phyloP scores from a whole-genome alignment of 2,113 vertebrate species.

The Gadus macrocephalus region DNA sequence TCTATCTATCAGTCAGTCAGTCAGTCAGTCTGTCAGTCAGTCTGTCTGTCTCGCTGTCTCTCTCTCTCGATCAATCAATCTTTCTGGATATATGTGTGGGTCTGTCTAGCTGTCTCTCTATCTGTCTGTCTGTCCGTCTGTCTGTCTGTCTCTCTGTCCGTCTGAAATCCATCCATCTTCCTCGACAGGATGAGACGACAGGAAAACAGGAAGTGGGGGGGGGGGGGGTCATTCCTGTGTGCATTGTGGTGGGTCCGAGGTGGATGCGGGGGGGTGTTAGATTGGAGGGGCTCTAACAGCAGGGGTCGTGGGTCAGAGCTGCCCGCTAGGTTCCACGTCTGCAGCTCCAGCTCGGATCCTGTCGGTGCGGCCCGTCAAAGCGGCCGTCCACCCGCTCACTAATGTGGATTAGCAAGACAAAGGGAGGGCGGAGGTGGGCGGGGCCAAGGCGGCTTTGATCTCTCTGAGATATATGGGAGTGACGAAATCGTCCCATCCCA shows the following conservation, averaged over 20 bases:
- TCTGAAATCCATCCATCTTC: not conserved
- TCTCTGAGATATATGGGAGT: constrained; percentile 73
- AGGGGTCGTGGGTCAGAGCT: constrained; percentile 66
- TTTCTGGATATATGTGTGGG: not conserved
- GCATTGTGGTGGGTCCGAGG: constrained; percentile 31
- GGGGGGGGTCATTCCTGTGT: constrained; percentile 36
- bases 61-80: too few relatives aligned
- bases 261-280: constrained; percentile 43
- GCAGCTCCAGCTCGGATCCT: constrained; percentile 60
- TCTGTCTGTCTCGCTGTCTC: too few relatives aligned
- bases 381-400: constrained; percentile 69
- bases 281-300: constrained; percentile 51
- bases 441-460: constrained; percentile 68
- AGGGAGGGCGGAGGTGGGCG: constrained; percentile 45
- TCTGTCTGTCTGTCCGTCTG: not conserved
- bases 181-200: not conserved
- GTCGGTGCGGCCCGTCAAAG: constrained; percentile 64
- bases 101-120: not conserved
- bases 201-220: constrained; percentile 34
- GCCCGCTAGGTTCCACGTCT: constrained; percentile 67
- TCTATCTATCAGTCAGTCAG: too few relatives aligned
- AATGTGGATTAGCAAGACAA: constrained; percentile 80
- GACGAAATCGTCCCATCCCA: constrained; percentile 60
- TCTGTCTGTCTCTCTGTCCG: constrained; percentile 21
- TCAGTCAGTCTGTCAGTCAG: too few relatives aligned